A percentile compares a stretch with the other conserved stretches of the same genome.
Conservation (phyloP, 2,888 invertebrate genomes). For the Eubasilissa splendida region DNA sequence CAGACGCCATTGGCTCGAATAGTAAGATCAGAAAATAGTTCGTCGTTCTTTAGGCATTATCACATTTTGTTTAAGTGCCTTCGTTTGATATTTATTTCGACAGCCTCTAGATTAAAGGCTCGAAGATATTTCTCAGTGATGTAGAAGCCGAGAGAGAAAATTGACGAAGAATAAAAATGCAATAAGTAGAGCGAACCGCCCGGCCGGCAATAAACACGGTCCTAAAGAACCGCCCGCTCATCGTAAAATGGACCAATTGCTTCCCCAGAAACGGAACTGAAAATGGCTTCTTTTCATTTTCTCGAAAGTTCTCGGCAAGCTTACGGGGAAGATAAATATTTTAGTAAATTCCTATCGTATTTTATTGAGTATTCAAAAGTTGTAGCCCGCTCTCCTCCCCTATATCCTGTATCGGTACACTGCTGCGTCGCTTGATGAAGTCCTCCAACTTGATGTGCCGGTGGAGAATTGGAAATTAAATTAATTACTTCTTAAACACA, state of each 20-base stretch:
- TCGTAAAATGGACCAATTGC: constrained; percentile 50
- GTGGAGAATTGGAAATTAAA: too few species aligned
- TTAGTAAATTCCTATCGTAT: constrained; percentile 6
- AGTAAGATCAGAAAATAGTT: background rate
- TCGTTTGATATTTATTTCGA: background rate
- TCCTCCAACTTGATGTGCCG: too few species aligned
- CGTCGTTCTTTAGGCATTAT: background rate
- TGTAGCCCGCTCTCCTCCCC: too few species aligned
- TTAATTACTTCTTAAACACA: too few species aligned
- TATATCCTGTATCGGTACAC: too few species aligned
- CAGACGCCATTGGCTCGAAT: too few species aligned
- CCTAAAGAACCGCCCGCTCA: constrained; percentile 52
- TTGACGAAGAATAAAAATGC: constrained; percentile 55
- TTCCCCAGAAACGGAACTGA: constrained; percentile 25
- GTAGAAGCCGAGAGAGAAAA: constrained; percentile 41
- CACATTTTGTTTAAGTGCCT: background rate
- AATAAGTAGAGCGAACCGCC: constrained; percentile 46
- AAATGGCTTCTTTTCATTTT: constrained; percentile 29
- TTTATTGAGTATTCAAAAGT: background rate
- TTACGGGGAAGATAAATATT: constrained; percentile 28
- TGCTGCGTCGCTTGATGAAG: too few species aligned
- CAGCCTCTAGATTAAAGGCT: constrained; percentile 1
- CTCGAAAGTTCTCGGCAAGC: constrained; percentile 28
- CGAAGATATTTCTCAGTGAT: constrained; percentile 28
- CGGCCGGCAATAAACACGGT: constrained; percentile 41